Base-by-base conservation (phyloP, 2,797 vertebrate species). In the Premnoplex brunnescens region DNA sequence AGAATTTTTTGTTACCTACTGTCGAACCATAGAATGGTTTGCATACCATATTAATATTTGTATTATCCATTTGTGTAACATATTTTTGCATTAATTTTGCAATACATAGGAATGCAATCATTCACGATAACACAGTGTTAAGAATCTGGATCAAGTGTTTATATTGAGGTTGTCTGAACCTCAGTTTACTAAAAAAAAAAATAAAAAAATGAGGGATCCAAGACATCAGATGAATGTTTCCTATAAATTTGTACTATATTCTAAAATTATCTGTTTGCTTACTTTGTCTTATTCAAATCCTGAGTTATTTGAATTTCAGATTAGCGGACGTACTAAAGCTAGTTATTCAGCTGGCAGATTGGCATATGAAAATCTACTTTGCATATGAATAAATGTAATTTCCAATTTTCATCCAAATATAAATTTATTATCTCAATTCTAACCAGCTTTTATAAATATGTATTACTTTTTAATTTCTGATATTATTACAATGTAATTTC, bases 361-460 rank as follows among this genome's bases (percentile, higher is more conserved):
- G 58, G 37, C 55, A 64, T 36, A 67, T 36, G 12, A 85, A 77
- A 71, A 59, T 71, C 75, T 85, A 52, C 14, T 94, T 89, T 85
- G 27, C 68, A 54, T 89, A 59, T 83, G 64, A 94, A 85, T 90
- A 80, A 67, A 62, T 58, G 30, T 22, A 88, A 88, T 59, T 86
- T 56, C 19, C 21, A 72, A 60, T 83, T 93, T 91, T 72, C 44
- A 60, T 64, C 44, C 37, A 93, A 88, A 92, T 85, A 58, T 67
- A 77, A 92, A 86, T 86, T 80, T 91, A 56, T 88, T 86, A 81
- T 74, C 54, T 83, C 37, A 60, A n/a, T 88, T 93, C n/a, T 79
- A 59, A 62, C 27, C 48, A 77, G 32, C 9, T 85, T 89, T 80
- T 73, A 30, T 77, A n/a, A 52, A 59, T 63, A 13, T 55, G 16